Evolutionary conservation across 2,113 vertebrate species (phyloP), one percentile per base, ranked within the genome.

Genomic region (Vulpes ferrilata): DNA sequence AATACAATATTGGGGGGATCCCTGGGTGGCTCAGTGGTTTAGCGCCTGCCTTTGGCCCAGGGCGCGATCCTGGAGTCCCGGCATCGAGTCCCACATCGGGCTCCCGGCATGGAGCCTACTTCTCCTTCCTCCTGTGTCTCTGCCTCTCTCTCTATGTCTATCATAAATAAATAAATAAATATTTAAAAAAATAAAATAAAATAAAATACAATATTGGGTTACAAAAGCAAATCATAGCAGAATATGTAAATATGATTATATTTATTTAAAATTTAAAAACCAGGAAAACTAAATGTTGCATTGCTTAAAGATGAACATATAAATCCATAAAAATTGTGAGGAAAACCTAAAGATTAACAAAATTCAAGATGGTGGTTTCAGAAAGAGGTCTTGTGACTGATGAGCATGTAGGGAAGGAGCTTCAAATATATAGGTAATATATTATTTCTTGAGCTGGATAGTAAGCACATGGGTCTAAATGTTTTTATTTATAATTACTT

Each of bases 401-500:
- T 12, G 23, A 89, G 48, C 6, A 9, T 4, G 13, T 64, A 17
- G 82, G 60, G 10, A 78, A 3, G 12, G 27, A 11, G 12, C 17
- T 87, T 89, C 10, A 25, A 32, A 82, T 62, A 92, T 76, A 64
- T 1, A 78, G 82, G 32, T 78, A 74, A 83, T 87, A 67, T 35
- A 87, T 94, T 87, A 67, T 65, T 87, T 92, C 76, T 87, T 87
- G 32, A 88, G 67, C 30, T 87, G 13, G 7, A 43, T 76, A 60
- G 65, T 59, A 62, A 91, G 30, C 69, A 27, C 25, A 11, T 78
- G 25, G 48, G 30, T 51, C 27, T 91, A 20, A 53, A 15, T 91
- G 20, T 57, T 91, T 94, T 90, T 76, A 12, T n/a, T 71, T 78
- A 32, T 71, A 90, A 22, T 86, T 93, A 65, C 6, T 90, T 94